These are phyloP conservation scores for Mionectes macconnelli DNA, from an alignment of 2,113 vertebrate genomes.

Conservation along the genomic window DNA sequence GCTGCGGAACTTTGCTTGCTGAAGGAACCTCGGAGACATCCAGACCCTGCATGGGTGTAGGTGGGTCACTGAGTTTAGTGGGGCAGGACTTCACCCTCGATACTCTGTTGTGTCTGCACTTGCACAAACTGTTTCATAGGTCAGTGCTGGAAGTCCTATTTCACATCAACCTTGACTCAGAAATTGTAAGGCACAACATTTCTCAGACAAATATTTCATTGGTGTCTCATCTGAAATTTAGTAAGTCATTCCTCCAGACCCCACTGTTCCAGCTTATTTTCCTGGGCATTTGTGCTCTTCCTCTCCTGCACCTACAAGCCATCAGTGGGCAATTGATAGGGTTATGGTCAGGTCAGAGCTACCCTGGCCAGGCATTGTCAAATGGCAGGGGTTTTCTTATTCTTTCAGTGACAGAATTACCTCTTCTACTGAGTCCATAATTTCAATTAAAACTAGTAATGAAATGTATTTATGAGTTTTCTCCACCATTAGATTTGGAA, in stretches of 20 bases:
- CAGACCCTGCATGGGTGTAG: background rate
- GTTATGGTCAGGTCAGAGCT: background rate
- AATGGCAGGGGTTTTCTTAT: background rate
- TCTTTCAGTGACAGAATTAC: background rate
- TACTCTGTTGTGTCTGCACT: background rate
- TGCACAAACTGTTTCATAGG: background rate
- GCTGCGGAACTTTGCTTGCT: accelerated
- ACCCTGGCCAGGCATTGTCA: background rate
- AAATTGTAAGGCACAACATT: background rate
- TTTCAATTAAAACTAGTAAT: background rate
- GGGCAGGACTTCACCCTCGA: background rate
- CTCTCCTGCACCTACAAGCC: background rate
- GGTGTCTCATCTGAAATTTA: background rate
- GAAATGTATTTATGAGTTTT: background rate
- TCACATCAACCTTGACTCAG: background rate
- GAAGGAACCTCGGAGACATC: background rate
- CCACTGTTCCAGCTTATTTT: background rate
- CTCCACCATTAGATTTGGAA: background rate
- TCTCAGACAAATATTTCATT: background rate
- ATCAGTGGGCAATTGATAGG: background rate
- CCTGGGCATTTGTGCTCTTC: background rate
- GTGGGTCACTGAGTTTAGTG: background rate
- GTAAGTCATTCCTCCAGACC: background rate
- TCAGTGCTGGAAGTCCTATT: accelerated
- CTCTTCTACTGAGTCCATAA: background rate